These are phyloP conservation scores for Myopa testacea DNA, from an alignment of 2,888 invertebrate species.

Conservation along the genomic window DNA sequence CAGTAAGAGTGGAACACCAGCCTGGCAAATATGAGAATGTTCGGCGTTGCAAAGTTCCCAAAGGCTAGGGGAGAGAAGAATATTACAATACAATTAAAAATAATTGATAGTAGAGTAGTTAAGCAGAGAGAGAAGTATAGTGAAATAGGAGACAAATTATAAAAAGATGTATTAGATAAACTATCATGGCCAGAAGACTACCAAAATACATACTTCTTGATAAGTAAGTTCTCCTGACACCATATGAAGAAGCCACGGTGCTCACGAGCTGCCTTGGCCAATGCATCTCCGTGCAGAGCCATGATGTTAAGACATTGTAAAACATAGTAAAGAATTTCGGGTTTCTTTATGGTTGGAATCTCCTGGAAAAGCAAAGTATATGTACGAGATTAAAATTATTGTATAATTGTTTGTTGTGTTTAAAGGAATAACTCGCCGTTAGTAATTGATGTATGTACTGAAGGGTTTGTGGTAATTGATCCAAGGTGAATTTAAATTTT, in stretches of 20 bases:
- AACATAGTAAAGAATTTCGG: conserved; percentile 93
- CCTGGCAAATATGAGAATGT: conserved; percentile 93
- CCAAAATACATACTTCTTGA: conserved; percentile 80
- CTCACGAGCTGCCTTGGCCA: conserved; percentile 86
- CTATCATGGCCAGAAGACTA: background rate
- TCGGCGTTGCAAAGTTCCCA: conserved; percentile 94
- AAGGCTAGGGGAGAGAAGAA: conserved; percentile 72
- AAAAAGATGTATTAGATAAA: background rate
- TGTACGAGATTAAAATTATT: background rate
- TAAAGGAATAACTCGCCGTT: conserved; percentile 68
- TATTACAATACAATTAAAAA: too few relatives aligned
- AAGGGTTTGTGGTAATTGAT: conserved; percentile 89
- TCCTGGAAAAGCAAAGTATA: conserved; percentile 71
- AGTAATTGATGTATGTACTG: conserved; percentile 93
- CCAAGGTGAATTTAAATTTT: conserved; percentile 90
- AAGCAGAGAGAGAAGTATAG: too few relatives aligned
- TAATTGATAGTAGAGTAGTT: too few relatives aligned
- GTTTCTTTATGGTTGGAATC: conserved; percentile 83
- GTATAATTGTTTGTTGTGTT: background rate
- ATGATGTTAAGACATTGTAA: conserved; percentile 91
- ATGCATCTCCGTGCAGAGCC: conserved; percentile 93
- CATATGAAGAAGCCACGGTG: conserved; percentile 93
- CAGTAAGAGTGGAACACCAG: conserved; percentile 90
- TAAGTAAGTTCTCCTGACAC: conserved; percentile 94
- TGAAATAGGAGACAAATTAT: too few relatives aligned